These are phyloP conservation scores for Brachionus rotundiformis DNA, from an alignment of 1,140 invertebrate genomes.

Conservation along the genomic window DNA sequence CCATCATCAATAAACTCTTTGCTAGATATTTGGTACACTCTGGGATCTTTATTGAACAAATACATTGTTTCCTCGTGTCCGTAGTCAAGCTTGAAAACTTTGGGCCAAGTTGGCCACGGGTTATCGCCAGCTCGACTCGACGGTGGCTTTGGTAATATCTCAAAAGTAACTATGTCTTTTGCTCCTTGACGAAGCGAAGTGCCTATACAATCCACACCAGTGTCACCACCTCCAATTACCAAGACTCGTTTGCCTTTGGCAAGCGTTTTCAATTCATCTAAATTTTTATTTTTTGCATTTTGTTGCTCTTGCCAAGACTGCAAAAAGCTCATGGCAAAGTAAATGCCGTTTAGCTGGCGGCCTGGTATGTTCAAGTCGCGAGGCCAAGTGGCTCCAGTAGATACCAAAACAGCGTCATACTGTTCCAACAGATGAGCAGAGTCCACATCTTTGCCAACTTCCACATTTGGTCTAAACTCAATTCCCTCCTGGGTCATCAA, in stretches of 20 bases:
- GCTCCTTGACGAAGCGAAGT: slow-evolving; percentile 90
- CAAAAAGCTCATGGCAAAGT: slow-evolving; percentile 96
- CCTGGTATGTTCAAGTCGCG: slow-evolving; percentile 73
- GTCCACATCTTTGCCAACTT: slow-evolving; percentile 84
- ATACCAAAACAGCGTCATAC: slow-evolving; percentile 84
- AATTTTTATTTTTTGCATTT: slow-evolving; percentile 59
- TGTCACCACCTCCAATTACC: slow-evolving; percentile 96
- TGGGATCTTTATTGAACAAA: slow-evolving; percentile 87
- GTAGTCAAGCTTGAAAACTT: slow-evolving; percentile 94
- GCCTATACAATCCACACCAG: slow-evolving; percentile 98
- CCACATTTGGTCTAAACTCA: slow-evolving; percentile 80
- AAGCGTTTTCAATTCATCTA: slow-evolving; percentile 69
- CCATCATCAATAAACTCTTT: slow-evolving; percentile 89
- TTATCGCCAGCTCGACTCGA: slow-evolving; percentile 77
- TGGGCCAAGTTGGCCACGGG: slow-evolving; percentile 97
- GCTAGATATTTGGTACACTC: slow-evolving; percentile 87
- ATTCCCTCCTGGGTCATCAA: slow-evolving; percentile 87
- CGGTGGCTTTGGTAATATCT: slow-evolving; percentile 91
- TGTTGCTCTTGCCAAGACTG: slow-evolving; percentile 96
- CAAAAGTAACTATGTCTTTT: slow-evolving; percentile 91
- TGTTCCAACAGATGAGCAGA: slow-evolving; percentile 72
- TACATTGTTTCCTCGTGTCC: slow-evolving; percentile 94
- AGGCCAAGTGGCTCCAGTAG: slow-evolving; percentile 92
- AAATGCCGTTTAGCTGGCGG: slow-evolving; percentile 68
- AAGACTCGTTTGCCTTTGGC: slow-evolving; percentile 93